Percentiles rank a stretch among this genome's conserved stretches.
phyloP scores from a whole-genome alignment of 1,140 invertebrate genomes.

The Ridgeia piscesae region DNA sequence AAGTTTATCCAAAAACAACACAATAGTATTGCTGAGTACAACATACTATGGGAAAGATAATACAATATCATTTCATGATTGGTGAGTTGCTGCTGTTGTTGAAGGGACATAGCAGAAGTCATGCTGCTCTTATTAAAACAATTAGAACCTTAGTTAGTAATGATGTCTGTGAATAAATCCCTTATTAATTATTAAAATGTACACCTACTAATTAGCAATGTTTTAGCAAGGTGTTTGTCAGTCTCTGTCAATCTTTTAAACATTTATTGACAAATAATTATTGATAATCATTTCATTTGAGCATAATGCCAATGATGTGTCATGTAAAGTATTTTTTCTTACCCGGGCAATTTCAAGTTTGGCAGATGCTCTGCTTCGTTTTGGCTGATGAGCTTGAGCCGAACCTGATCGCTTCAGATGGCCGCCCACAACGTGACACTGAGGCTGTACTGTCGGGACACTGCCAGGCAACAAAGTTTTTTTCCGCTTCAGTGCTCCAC shows the following conservation, averaged over 20 bases:
- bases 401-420: too few relatives aligned
- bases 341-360: slow-evolving; percentile 9
- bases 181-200: too few relatives aligned
- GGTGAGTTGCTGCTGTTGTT: too few relatives aligned
- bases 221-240: not conserved
- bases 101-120: too few relatives aligned
- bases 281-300: not conserved
- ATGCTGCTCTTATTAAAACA: too few relatives aligned
- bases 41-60: too few relatives aligned
- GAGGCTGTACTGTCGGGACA: slow-evolving; percentile 1
- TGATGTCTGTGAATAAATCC: too few relatives aligned
- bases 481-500: slow-evolving; percentile 10
- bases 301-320: slow-evolving; percentile 9
- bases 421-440: not conserved
- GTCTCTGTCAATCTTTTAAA: slow-evolving; percentile 4
- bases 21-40: too few relatives aligned
- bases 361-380: slow-evolving; percentile 17
- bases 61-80: too few relatives aligned
- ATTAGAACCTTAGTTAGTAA: too few relatives aligned
- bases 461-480: not conserved
- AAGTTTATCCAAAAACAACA: too few relatives aligned
- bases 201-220: too few relatives aligned
- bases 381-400: slow-evolving; percentile 2
- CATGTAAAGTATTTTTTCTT: slow-evolving; percentile 11
- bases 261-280: not conserved